Base-by-base conservation (phyloP, 2,113 vertebrate species). In the Ophthalmolycus amberensis region DNA sequence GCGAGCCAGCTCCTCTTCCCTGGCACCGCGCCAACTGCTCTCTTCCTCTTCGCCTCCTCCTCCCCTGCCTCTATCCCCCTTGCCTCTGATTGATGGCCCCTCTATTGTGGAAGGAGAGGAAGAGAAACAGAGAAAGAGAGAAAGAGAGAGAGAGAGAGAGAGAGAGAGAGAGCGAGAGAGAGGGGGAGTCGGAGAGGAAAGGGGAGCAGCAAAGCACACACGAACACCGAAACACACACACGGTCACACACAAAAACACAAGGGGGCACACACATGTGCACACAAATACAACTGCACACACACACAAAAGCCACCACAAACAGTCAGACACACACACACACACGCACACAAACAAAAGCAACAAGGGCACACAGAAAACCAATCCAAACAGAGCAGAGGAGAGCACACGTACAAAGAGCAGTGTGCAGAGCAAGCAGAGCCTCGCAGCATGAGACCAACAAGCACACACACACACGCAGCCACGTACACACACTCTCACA, bases 71-170 rank as follows among this genome's bases (percentile, higher is more conserved):
- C 86, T 79, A 84, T 90, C 88, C 88, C 87, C 85, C 84, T 90
- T 87, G 86, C 87, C 86, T 90, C 90, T 95, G 93, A 95, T 94
- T 94, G 94, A 95, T 95, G 93, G 93, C 89, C 93, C 91, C 91
- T 91, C 91, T 89, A 93, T 93, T 94, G 80, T 89, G 90, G 87
- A 92, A 94, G 86, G 90, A 91, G 84, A 92, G 89, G 91, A 93
- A 91, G 89, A 79, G 89, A 90, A 92, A 92, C 70, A 89, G 82
- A 84, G 88, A 87, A 68, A 75, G 58, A 52, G 67, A 79, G 89
- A 90, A 91, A 92, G 67, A 89, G 82, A 84, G 88, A 87, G 68
- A 75, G 58, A 52, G 67, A 44, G 70, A 25, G 70, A 73, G 40
- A 52, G 67, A 79, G 89, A 90, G 91, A 92, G 67, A 89, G 82